Evolutionary conservation across 23 tunicate genomes (phyloP).

Genomic region (Trididemnum clinides): DNA sequence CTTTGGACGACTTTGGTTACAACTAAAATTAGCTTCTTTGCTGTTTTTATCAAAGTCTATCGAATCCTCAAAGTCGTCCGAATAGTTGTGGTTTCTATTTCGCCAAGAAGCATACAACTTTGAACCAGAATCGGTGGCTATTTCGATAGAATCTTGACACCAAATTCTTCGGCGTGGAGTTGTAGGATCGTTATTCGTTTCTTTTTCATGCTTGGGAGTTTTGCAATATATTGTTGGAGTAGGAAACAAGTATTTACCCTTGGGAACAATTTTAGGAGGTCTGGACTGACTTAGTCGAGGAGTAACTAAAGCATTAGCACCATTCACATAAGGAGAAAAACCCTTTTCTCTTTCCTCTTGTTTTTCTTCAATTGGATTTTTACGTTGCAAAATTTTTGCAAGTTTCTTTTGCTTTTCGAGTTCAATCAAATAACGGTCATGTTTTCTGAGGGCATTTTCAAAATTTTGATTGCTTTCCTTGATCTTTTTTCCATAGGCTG

Average conservation of each 20-base stretch:
- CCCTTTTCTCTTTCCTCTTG: conserved; percentile 72
- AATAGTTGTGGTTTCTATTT: conserved; percentile 5
- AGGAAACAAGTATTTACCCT: neutral
- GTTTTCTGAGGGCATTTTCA: conserved; percentile 33
- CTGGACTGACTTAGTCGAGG: neutral
- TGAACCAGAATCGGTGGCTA: conserved; percentile 31
- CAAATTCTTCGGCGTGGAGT: conserved; percentile 41
- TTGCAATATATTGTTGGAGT: neutral
- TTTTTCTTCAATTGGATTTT: conserved; percentile 45
- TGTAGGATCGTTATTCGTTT: conserved; percentile 21
- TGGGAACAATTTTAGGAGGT: neutral
- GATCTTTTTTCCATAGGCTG: neutral
- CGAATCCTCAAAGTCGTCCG: conserved; percentile 59
- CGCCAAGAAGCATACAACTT: conserved; percentile 18
- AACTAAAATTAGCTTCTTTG: no score
- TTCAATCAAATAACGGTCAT: conserved; percentile 68
- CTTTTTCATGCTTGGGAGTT: neutral
- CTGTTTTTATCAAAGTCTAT: conserved; percentile 40
- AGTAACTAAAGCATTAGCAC: conserved; percentile 67
- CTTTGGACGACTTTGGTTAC: conserved; percentile 4
- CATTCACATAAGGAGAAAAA: conserved; percentile 90
- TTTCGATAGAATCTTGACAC: conserved; percentile 61
- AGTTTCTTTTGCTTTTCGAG: conserved; percentile 68
- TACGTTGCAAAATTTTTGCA: conserved; percentile 11
- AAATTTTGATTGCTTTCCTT: neutral